A percentile compares a stretch with the other conserved stretches of the same genome.
Evolutionary conservation across 2,113 vertebrate genomes (phyloP).

Genomic region (Sclerurus mexicanus): DNA sequence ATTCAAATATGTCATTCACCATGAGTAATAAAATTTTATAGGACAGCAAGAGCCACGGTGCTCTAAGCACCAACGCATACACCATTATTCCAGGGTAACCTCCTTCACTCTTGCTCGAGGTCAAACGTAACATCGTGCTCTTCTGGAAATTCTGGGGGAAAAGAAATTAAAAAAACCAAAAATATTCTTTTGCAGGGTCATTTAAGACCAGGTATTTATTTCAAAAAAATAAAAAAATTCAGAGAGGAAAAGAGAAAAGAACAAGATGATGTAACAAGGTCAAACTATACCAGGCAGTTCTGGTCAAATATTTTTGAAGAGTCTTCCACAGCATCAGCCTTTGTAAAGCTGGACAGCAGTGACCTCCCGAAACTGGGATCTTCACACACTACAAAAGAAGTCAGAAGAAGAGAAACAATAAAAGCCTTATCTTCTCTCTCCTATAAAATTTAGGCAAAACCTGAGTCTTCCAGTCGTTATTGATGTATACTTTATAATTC

Average conservation of each 20-base stretch:
- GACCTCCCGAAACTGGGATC: not conserved
- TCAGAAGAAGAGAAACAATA: not conserved
- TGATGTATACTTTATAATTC: not conserved
- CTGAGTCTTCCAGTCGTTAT: not conserved
- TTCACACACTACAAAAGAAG: not conserved
- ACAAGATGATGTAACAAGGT: not conserved
- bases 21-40: conserved; percentile 41
- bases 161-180: fast-evolving
- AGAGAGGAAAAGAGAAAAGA: not conserved
- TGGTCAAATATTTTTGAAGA: not conserved
- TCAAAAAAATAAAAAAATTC: not conserved
- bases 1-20: not conserved
- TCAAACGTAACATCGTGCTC: not conserved
- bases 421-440: not conserved
- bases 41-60: not conserved
- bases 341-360: not conserved
- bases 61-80: not conserved
- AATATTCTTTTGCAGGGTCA: not conserved
- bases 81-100: not conserved
- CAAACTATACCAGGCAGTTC: not conserved
- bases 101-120: not conserved
- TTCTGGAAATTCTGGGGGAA: not conserved
- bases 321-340: not conserved
- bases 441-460: not conserved
- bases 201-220: not conserved